These are phyloP conservation scores for Sebastes matsubarae DNA, from an alignment of 2,797 vertebrate genomes.

Conservation along the genomic window DNA sequence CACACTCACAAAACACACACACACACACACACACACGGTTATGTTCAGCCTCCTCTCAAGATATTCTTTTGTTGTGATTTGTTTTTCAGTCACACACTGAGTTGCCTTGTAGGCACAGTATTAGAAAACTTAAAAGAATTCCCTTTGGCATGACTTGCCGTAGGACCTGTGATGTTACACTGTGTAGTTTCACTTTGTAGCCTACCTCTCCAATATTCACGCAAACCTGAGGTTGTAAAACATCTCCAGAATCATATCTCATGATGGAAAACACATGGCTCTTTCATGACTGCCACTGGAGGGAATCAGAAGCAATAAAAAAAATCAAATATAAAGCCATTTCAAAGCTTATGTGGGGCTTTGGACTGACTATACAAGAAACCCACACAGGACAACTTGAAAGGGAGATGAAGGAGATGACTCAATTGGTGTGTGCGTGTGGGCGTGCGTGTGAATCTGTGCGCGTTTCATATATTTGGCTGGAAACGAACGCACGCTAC, in stretches of 20 bases:
- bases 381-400: slow-evolving; percentile 66
- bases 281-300: slow-evolving; percentile 40
- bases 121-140: slow-evolving; percentile 45
- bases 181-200: slow-evolving; percentile 44
- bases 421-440: slow-evolving; percentile 50
- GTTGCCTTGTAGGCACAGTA: slow-evolving; percentile 33
- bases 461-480: slow-evolving; percentile 27
- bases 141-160: slow-evolving; percentile 38
- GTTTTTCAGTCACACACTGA: slow-evolving; percentile 41
- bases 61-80: slow-evolving; percentile 45
- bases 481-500: slow-evolving; percentile 27
- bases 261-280: slow-evolving; percentile 33
- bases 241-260: slow-evolving; percentile 47
- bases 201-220: slow-evolving; percentile 8
- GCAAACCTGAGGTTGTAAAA: slow-evolving; percentile 38
- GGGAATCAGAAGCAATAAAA: slow-evolving; percentile 47
- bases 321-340: slow-evolving; percentile 62
- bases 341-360: slow-evolving; percentile 58
- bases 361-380: slow-evolving; percentile 55
- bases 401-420: slow-evolving; percentile 74
- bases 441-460: background rate
- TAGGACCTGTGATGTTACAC: slow-evolving; percentile 45
- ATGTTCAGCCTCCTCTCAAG: slow-evolving; percentile 30
- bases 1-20: background rate
- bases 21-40: slow-evolving; percentile 5